Percentiles rank a stretch among this genome's conserved stretches.
phyloP scores from a whole-genome alignment of 1,140 invertebrate genomes.

The Trichoplusia ni region DNA sequence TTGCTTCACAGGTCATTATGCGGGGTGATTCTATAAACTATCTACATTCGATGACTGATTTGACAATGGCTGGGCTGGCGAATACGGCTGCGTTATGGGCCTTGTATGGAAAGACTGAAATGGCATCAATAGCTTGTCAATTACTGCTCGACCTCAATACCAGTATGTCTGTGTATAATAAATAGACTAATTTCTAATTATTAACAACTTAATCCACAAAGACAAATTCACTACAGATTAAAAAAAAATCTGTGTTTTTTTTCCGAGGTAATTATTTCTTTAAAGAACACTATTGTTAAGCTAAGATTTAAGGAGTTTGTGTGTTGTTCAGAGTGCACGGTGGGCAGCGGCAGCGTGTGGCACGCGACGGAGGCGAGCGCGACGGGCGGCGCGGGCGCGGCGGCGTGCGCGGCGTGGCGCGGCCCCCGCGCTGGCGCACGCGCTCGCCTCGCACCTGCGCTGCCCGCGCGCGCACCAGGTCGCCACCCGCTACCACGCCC shows the following conservation, averaged over 20 bases:
- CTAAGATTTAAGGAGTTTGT: no score
- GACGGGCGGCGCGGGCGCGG: slow-evolving; percentile 45
- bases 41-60: slow-evolving; percentile 90
- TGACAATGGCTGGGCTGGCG: slow-evolving; percentile 89
- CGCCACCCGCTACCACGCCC: slow-evolving; percentile 34
- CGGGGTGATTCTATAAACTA: slow-evolving; percentile 93
- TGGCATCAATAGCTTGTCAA: slow-evolving; percentile 90
- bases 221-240: no score
- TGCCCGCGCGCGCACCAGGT: slow-evolving; percentile 36
- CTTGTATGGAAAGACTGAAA: slow-evolving; percentile 92
- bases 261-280: no score
- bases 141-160: slow-evolving; percentile 88
- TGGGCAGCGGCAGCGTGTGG: slow-evolving; percentile 53
- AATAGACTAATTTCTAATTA: background rate
- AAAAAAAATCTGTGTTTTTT: no score
- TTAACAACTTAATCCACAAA: no score
- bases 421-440: slow-evolving; percentile 46
- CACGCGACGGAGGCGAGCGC: slow-evolving; percentile 46
- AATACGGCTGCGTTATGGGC: slow-evolving; percentile 93
- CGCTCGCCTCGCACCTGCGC: slow-evolving; percentile 48
- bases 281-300: no score
- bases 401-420: slow-evolving; percentile 56
- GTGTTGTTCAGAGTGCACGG: slow-evolving; percentile 47
- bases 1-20: slow-evolving; percentile 85
- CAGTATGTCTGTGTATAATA: slow-evolving; percentile 51